These are phyloP conservation scores for Pycnomerus fuliginosus DNA, from an alignment of 2,888 invertebrate genomes.

Conservation along the genomic window DNA sequence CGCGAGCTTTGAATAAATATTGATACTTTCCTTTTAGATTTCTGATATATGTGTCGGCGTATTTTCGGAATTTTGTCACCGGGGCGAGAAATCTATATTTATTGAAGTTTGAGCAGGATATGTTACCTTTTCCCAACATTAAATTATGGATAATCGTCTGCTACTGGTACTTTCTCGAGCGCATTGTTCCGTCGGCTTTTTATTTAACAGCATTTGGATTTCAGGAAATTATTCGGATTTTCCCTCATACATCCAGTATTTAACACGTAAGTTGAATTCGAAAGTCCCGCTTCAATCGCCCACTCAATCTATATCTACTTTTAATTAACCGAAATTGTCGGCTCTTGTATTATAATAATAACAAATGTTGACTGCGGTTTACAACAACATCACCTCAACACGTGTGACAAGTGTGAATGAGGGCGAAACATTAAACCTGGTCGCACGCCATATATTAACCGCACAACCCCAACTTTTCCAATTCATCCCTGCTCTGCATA, in stretches of 20 bases:
- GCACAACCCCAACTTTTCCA: neutral
- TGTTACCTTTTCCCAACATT: slow-evolving; percentile 16
- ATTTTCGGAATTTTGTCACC: slow-evolving; percentile 26
- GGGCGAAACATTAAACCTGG: slow-evolving; percentile 1
- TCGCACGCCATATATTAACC: neutral
- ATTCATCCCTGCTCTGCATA: too few species aligned
- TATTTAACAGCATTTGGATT: slow-evolving; percentile 36
- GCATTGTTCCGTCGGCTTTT: slow-evolving; percentile 9
- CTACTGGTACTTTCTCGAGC: slow-evolving; percentile 11
- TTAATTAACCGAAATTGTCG: slow-evolving; percentile 4
- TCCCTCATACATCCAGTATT: slow-evolving; percentile 64
- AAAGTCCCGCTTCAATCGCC: neutral
- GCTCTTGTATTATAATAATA: slow-evolving; percentile 1
- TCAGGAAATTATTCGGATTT: slow-evolving; percentile 66
- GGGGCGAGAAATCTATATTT: slow-evolving; percentile 27
- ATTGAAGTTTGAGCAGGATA: slow-evolving; percentile 17
- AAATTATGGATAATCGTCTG: slow-evolving; percentile 15
- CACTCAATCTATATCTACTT: neutral
- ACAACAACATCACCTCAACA: slow-evolving; percentile 1
- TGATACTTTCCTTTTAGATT: slow-evolving; percentile 31
- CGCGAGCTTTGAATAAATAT: slow-evolving; percentile 32
- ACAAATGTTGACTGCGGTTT: slow-evolving; percentile 5
- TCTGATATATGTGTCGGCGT: slow-evolving; percentile 24
- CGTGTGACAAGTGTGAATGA: slow-evolving; percentile 5
- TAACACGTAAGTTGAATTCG: slow-evolving; percentile 67